phyloP scores from a whole-genome alignment of 2,113 vertebrate genomes.

The Aegypius monachus region DNA sequence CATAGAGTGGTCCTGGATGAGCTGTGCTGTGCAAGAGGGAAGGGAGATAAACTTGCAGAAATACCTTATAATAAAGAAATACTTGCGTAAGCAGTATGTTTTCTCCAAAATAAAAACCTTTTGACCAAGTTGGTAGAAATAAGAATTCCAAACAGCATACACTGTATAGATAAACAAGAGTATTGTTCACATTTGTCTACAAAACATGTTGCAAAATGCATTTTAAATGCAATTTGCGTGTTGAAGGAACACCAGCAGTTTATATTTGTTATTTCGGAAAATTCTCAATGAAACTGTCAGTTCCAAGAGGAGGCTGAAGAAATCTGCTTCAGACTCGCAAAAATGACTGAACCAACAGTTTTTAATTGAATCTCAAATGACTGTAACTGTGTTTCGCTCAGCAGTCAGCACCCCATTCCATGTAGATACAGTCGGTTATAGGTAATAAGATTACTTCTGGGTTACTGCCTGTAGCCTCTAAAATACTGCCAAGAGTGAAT shows the following conservation, averaged over 20 bases:
- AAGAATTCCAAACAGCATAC: neutral
- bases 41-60: neutral
- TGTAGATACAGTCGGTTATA: slow-evolving; percentile 68
- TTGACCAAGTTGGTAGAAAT: neutral
- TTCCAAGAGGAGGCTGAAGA: slow-evolving; percentile 50
- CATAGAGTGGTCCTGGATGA: neutral
- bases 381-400: slow-evolving; percentile 50
- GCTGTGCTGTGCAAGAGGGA: neutral
- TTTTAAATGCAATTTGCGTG: neutral
- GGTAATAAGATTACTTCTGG: slow-evolving; percentile 80
- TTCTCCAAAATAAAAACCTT: neutral
- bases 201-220: neutral
- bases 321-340: slow-evolving; percentile 53
- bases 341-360: slow-evolving; percentile 42
- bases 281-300: slow-evolving; percentile 46
- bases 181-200: neutral
- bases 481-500: slow-evolving; percentile 70
- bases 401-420: slow-evolving; percentile 57
- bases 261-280: slow-evolving; percentile 52
- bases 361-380: slow-evolving; percentile 70
- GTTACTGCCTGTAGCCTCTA: slow-evolving; percentile 73
- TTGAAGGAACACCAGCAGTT: slow-evolving; percentile 4
- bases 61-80: neutral
- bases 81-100: neutral
- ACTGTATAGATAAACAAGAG: neutral